phyloP scores from a whole-genome alignment of 2,797 vertebrate genomes.

The Chelidonichthys spinosus region DNA sequence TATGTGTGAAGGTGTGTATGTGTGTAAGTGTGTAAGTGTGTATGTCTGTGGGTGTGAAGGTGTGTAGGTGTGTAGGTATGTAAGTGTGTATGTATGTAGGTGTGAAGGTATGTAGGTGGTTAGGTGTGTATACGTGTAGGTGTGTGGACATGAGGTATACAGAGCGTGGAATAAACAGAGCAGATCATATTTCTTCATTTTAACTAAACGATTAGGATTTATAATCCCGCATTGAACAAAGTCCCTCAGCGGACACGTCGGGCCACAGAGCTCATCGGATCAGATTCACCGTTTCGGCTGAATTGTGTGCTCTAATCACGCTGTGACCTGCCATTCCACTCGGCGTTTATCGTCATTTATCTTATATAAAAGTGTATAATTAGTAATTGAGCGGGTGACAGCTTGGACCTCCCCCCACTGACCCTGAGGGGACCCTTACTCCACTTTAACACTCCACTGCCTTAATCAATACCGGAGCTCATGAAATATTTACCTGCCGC shows the following conservation, averaged over 20 bases:
- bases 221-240: slow-evolving; percentile 8
- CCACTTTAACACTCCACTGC: neutral
- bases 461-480: slow-evolving; percentile 12
- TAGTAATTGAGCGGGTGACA: neutral
- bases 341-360: neutral
- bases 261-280: slow-evolving; percentile 8
- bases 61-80: slow-evolving; percentile 9
- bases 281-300: slow-evolving; percentile 16
- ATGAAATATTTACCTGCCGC: slow-evolving; percentile 5
- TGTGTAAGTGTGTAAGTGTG: no score
- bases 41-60: slow-evolving; percentile 17
- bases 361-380: no score
- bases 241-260: neutral
- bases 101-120: neutral
- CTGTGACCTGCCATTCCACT: neutral
- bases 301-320: neutral
- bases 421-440: neutral
- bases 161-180: neutral
- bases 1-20: neutral
- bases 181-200: slow-evolving; percentile 6
- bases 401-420: neutral
- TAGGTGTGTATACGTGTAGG: slow-evolving; percentile 1
- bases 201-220: neutral
- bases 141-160: neutral
- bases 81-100: no score